Evolutionary conservation across 2,888 invertebrate genomes (phyloP), one percentile per base, ranked within the genome.

Genomic region (Erebia aethiops): DNA sequence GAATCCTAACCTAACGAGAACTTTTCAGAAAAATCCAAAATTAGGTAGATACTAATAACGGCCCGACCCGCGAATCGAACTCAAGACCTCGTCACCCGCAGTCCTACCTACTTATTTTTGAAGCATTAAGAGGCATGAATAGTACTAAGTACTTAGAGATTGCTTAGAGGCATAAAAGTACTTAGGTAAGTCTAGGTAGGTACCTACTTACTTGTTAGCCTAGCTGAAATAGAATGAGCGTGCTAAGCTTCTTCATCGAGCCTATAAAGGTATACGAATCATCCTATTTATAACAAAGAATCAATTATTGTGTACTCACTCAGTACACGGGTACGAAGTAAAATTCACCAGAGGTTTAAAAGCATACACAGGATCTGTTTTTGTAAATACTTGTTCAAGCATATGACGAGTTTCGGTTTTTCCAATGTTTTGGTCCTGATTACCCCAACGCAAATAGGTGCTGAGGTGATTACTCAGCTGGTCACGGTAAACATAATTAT

Each of bases 401-500:
- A 94, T 94, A 73, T 87, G 83, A 4, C 86, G 84, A 1, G 94
- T 94, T 78, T 93, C 93, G 1, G 94, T 93, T 76, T 82, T 87
- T 11, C 85, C 82, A 10, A 84, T 82, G 4, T 88, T 89, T 57
- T 88, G 86, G 71, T 92, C 89, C 21, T 89, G 80, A 5, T 74
- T 84, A 1, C 94, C 94, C 81, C 88, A 86, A 43, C 92, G 87
- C 10, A 81, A 78, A 79, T 94, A 94, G 5, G 94, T 94, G 73
- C 94, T 93, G 7, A 93, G 35, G 54, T 91, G 88, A 75, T 94
- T 94, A 76, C 93, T 88, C 21, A 91, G 81, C 11, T 79, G 78
- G 73, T 93, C 92, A 18, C 91, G 86, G 74, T 92, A 94, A 1
- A 92, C 89, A 75, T 94, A 88, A 75, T 93, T 92, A 78, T 94